Base-by-base conservation (phyloP, 2,888 invertebrate genomes). In the Noctua comes region DNA sequence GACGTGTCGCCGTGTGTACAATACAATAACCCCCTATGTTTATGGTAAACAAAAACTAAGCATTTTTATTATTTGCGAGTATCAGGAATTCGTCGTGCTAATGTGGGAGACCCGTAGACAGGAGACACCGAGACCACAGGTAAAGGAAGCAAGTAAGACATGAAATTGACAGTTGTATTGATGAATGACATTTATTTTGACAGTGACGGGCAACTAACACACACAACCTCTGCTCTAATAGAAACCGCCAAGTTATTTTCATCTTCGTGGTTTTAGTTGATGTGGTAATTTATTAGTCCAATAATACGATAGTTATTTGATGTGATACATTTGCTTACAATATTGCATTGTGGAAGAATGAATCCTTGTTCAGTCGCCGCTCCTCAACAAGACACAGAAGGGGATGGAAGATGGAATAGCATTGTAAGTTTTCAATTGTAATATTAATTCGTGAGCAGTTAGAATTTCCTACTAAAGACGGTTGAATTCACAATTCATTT, bases 361-460 rank as follows among this genome's bases (percentile, higher is more conserved):
- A 98, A 98, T 97, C 97, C 97, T 89, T 98, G 98, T 92, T 97
- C 97, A 88, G 95, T 97, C 89, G 98, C 99, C 87, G 96, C 97
- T 84, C 97, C 98, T 85, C 97, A 98, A 88, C 97, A 97, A 92
- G 99, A 99, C 95, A 96, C 97, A 68, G 98, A 98, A 91, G 99
- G 98, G 73, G 99, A 99, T 95, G 98, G 98, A 91, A 97, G 99
- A 91, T 99, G 99, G 99, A 97, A 98, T 94, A 98, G 98, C 94
- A 98, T 98, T 91, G 97, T 97, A 93, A 95, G 96, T 93, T 90
- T 89, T 77, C 66, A 66, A 71, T 82, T 73, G 46, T 62, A 77
- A 57, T 69, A 83, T 65, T 73, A 79, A 80, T 80, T 80, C 62
- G 79, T 70, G 75, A 75, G 80, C 72, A 72, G 62, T 79, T 75